Evolutionary conservation across 1,140 invertebrate genomes (phyloP).

Genomic region (Marisa cornuarietis): DNA sequence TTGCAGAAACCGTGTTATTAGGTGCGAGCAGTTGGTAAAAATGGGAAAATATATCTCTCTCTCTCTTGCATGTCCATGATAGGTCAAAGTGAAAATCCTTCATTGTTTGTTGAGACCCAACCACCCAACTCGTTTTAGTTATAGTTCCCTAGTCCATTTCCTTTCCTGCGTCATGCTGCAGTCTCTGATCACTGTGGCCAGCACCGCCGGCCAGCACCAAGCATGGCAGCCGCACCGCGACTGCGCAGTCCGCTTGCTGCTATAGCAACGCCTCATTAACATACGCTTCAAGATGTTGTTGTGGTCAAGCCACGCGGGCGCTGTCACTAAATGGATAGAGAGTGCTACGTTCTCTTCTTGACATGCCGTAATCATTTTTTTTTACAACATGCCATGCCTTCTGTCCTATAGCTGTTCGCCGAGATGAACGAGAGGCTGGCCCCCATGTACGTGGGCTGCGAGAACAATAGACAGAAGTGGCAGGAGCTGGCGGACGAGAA

Average conservation of each 20-base stretch:
- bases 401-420: constrained; percentile 77
- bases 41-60: no score
- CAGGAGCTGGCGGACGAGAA: constrained; percentile 85
- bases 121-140: no score
- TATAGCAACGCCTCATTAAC: constrained; percentile 15
- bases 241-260: background rate
- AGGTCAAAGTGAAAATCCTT: no score
- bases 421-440: constrained; percentile 91
- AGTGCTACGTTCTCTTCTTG: constrained; percentile 19
- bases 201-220: background rate
- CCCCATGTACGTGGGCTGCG: constrained; percentile 86
- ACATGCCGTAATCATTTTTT: no score
- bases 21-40: no score
- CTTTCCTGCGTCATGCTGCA: no score
- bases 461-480: constrained; percentile 89
- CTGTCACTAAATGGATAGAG: background rate
- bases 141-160: no score
- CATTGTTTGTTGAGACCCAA: no score
- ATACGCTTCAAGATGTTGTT: background rate
- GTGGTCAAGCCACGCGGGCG: constrained; percentile 23
- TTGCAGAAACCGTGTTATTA: no score
- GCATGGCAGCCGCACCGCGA: background rate
- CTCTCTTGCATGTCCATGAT: no score
- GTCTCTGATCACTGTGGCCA: background rate
- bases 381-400: constrained; percentile 12